These are phyloP conservation scores for Machaerirhynchus nigripectus DNA, from an alignment of 2,113 vertebrate genomes.

Conservation along the genomic window DNA sequence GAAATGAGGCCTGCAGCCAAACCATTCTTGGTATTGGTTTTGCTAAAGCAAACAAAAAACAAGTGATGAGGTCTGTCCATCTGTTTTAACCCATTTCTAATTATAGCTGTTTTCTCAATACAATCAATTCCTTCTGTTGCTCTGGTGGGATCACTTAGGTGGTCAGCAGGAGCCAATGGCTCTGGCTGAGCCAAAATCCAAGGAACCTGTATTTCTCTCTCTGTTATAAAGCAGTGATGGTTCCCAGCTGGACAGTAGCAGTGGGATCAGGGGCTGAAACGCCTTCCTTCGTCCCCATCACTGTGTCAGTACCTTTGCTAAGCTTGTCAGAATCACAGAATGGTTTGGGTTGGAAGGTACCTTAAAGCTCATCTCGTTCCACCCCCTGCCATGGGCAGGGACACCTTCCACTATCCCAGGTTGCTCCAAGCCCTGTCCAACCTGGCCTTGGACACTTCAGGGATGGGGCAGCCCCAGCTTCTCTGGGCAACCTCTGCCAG, in stretches of 20 bases:
- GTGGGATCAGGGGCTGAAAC: neutral
- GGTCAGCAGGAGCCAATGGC: neutral
- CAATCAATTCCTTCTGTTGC: neutral
- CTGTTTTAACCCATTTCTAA: conserved; percentile 41
- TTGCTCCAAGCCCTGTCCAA: rapidly evolving
- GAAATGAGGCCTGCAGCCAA: conserved; percentile 39
- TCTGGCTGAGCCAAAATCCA: neutral
- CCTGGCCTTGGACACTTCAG: neutral
- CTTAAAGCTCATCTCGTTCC: rapidly evolving
- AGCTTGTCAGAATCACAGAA: neutral
- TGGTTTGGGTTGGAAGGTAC: neutral
- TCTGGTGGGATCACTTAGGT: neutral
- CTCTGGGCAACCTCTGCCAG: neutral
- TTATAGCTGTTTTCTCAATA: conserved; percentile 17
- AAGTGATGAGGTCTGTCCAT: conserved; percentile 32
- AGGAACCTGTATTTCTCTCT: neutral
- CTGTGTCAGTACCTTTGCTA: neutral
- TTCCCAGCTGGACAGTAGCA: neutral
- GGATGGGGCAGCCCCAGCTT: neutral
- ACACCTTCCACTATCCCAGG: neutral
- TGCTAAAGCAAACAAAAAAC: conserved; percentile 59
- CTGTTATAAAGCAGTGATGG: neutral
- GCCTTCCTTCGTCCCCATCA: neutral
- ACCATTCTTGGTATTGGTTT: conserved; percentile 55
- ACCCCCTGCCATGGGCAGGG: neutral